Conservation (phyloP, 2,888 invertebrate genomes). For the Apoda limacodes region DNA sequence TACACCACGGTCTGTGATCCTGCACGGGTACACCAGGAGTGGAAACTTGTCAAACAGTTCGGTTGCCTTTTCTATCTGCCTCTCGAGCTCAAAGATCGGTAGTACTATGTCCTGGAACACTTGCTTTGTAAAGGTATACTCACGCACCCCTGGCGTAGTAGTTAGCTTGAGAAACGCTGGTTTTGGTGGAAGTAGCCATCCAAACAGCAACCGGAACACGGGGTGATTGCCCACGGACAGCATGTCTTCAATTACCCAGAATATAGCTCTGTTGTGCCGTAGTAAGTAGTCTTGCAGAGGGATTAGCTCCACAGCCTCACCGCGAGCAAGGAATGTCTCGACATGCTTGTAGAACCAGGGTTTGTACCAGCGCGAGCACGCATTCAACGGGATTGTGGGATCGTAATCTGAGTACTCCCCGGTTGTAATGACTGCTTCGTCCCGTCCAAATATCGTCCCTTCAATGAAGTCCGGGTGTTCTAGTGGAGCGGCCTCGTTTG, state of each 20-base stretch:
- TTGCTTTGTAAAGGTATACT: conserved; percentile 77
- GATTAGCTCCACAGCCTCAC: conserved; percentile 69
- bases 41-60: conserved; percentile 75
- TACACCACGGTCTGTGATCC: conserved; percentile 73
- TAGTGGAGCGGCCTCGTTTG: conserved; percentile 49
- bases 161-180: conserved; percentile 80
- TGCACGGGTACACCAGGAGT: conserved; percentile 76
- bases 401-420: conserved; percentile 74
- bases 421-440: conserved; percentile 75
- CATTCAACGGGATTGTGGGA: conserved; percentile 58
- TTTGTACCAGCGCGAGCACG: conserved; percentile 74
- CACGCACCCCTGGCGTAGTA: conserved; percentile 75
- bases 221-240: conserved; percentile 76
- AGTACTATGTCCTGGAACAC: conserved; percentile 79
- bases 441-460: conserved; percentile 72
- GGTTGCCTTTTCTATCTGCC: conserved; percentile 71
- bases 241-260: conserved; percentile 81
- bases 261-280: conserved; percentile 75
- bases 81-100: conserved; percentile 73
- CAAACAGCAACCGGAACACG: conserved; percentile 71
- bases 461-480: conserved; percentile 73
- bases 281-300: conserved; percentile 74
- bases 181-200: conserved; percentile 78
- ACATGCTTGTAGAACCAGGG: conserved; percentile 80
- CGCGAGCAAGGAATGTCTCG: conserved; percentile 64